Evolutionary conservation across 2,888 invertebrate genomes (phyloP), one percentile per base, ranked within the genome.

Genomic region (Watsonalla binaria): DNA sequence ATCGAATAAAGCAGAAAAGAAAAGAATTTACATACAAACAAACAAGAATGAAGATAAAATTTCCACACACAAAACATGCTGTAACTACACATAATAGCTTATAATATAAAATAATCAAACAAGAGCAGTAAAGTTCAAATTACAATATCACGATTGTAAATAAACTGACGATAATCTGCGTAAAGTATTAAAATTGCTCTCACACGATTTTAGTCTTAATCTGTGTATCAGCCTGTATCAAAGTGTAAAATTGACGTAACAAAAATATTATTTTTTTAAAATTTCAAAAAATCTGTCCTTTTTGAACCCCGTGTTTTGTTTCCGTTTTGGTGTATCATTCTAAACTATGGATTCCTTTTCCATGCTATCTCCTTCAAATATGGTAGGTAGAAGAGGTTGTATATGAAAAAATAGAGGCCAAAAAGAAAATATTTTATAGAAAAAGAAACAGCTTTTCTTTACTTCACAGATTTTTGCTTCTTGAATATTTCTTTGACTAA

Each of bases 331-430:
- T 68, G 72, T 62, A 70, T 68, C 66, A 75, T 74, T 86, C 79
- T 85, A 78, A 89, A 88, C 77, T 76, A 83, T 86, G 86, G 84
- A 84, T 81, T 89, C 88, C 86, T 76, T 90, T 90, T 90, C 86
- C 90, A 90, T 90, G 90, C 90, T 90, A 74, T 86, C 90, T 86
- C 84, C 90, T 84, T 85, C 90, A 82, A 90, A 89, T 76, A 86
- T 90, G 90, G 90, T 90, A 90, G 90, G 90, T 86, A 85, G 89
- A 90, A 72, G 90, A 90, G 90, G 90, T 90, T 90, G 90, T 90
- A 90, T 90, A 82, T 58, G 76, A 77, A 84, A 78, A 68, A 77
- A 80, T 42, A 42, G 42, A 42, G 42, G 11, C 8, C 9, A 84
- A 84, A 86, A 83, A 81, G 60, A 57, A 62, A 58, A 56, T 57